Conservation (phyloP, 2,888 invertebrate genomes). For the Drosophila mayaguana region DNA sequence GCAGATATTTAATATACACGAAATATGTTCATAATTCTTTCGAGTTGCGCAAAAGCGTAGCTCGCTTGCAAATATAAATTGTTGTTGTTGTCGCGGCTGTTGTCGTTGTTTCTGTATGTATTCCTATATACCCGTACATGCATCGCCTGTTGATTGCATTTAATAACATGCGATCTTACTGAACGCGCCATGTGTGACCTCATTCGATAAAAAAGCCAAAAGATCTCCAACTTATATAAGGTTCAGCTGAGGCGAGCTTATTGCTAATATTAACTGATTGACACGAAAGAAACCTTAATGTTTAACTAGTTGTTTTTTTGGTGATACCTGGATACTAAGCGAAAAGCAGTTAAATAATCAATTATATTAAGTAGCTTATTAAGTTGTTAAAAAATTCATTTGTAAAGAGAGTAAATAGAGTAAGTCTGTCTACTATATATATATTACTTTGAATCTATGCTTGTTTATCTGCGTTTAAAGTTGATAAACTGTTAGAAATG, state of each 20-base stretch:
- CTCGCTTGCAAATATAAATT: slow-evolving; percentile 9
- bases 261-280: not conserved
- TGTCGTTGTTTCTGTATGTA: slow-evolving; percentile 2
- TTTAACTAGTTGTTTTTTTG: not conserved
- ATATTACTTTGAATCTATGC: not conserved
- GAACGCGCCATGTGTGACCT: slow-evolving; percentile 17
- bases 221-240: not conserved
- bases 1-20: slow-evolving; percentile 6
- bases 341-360: not conserved
- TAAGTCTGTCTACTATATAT: not conserved
- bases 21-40: slow-evolving; percentile 39
- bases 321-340: not conserved
- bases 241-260: not conserved
- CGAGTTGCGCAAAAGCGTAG: slow-evolving; percentile 24
- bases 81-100: not conserved
- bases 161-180: slow-evolving; percentile 7
- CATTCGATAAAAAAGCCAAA: slow-evolving; percentile 8
- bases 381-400: not conserved
- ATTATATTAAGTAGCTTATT: too few species aligned
- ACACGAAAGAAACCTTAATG: not conserved
- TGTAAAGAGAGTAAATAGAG: not conserved
- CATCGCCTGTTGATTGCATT: slow-evolving; percentile 7
- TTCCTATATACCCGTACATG: not conserved
- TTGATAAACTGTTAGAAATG: not conserved
- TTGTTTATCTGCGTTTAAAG: not conserved